phyloP scores from a whole-genome alignment of 2,888 invertebrate genomes.

The Ametastegia equiseti region DNA sequence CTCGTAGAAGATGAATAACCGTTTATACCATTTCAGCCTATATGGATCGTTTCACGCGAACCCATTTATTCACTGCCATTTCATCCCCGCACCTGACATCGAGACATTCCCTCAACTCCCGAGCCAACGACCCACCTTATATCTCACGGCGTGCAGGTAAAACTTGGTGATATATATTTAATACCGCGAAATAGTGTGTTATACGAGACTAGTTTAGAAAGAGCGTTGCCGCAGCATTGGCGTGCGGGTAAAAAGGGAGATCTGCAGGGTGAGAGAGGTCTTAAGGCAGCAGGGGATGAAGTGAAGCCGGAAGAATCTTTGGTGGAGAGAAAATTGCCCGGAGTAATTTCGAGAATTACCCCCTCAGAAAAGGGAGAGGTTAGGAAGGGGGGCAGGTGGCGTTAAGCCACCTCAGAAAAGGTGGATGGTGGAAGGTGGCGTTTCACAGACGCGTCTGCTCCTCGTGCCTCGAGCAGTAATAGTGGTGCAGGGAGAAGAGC shows the following conservation, averaged over 20 bases:
- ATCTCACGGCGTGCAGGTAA: not conserved
- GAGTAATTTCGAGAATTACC: constrained; percentile 44
- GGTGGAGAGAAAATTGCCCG: constrained; percentile 44
- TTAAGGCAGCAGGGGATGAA: constrained; percentile 15
- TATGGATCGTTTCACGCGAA: not conserved
- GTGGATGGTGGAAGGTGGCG: constrained; percentile 25
- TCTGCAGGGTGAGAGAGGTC: not conserved
- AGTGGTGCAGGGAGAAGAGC: constrained; percentile 1
- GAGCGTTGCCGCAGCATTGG: not conserved
- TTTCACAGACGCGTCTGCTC: constrained; percentile 41
- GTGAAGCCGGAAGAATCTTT: constrained; percentile 46
- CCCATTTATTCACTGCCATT: constrained; percentile 7
- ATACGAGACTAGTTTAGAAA: constrained; percentile 34
- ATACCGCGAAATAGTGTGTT: constrained; percentile 4
- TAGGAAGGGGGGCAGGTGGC: constrained; percentile 27
- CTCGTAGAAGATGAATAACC: not conserved
- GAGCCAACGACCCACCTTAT: constrained; percentile 30
- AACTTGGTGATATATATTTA: constrained; percentile 1
- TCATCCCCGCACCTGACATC: not conserved
- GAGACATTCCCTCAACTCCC: not conserved
- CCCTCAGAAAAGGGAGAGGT: not conserved
- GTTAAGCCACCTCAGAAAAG: constrained; percentile 46
- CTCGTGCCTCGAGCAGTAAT: constrained; percentile 14
- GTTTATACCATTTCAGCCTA: not conserved
- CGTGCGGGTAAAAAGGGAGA: no score